phyloP scores from a whole-genome alignment of 2,113 vertebrate species.

The Crotalus tigris region DNA sequence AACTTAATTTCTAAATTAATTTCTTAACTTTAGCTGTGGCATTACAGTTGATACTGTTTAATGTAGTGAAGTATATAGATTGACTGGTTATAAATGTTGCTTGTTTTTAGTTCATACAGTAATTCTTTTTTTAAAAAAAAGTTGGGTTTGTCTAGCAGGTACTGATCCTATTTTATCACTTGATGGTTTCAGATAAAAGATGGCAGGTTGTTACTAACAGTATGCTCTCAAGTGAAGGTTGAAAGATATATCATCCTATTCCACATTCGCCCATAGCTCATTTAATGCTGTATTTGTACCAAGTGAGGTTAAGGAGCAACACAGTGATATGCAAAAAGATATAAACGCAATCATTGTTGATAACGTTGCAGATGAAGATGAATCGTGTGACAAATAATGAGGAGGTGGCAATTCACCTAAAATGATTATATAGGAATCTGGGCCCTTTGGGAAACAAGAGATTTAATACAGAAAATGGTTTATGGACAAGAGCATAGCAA shows the following conservation, averaged over 20 bases:
- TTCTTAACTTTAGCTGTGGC: not conserved
- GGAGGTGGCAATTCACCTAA: not conserved
- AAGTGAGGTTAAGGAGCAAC: conserved; percentile 28
- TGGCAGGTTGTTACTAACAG: conserved; percentile 2
- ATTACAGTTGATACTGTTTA: conserved; percentile 13
- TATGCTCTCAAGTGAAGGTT: not conserved
- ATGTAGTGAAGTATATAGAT: conserved; percentile 10
- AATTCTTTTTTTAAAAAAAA: not conserved
- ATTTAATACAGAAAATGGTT: not conserved
- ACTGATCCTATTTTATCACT: conserved; percentile 1
- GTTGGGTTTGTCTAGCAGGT: not conserved
- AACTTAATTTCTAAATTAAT: conserved; percentile 15
- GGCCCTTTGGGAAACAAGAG: not conserved
- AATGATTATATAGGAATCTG: not conserved
- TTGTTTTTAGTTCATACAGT: conserved; percentile 11
- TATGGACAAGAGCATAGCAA: not conserved
- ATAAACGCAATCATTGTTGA: conserved; percentile 5
- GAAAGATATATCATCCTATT: not conserved
- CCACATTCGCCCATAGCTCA: conserved; percentile 17
- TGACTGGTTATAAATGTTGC: conserved; percentile 13
- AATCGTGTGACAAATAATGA: conserved; percentile 22
- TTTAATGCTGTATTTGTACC: conserved; percentile 35
- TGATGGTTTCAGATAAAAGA: conserved; percentile 14
- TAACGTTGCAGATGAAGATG: conserved; percentile 10
- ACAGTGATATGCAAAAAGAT: not conserved